These are phyloP conservation scores for Acrobasis consociella DNA, from an alignment of 2,888 invertebrate species.

Conservation along the genomic window DNA sequence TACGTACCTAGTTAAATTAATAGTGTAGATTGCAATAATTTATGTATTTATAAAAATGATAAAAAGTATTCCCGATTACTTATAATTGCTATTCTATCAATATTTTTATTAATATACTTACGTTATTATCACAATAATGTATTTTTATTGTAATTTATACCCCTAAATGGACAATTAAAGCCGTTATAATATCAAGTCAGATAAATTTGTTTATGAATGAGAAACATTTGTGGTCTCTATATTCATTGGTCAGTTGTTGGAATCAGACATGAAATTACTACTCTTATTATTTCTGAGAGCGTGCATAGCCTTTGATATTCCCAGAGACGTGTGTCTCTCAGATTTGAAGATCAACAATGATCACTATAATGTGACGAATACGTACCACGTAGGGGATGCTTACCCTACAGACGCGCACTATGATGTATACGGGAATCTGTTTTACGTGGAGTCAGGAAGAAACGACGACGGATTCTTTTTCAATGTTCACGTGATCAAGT, in stretches of 20 bases:
- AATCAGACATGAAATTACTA: conserved; percentile 38
- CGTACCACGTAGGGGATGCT: conserved; percentile 51
- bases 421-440: conserved; percentile 63
- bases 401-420: conserved; percentile 65
- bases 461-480: conserved; percentile 55
- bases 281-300: conserved; percentile 38
- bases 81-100: neutral
- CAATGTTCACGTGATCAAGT: conserved; percentile 55
- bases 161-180: conserved; percentile 1
- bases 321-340: conserved; percentile 47
- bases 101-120: conserved; percentile 18
- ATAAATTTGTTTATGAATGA: conserved; percentile 11
- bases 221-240: neutral
- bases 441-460: conserved; percentile 57
- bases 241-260: neutral
- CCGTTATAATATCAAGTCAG: neutral
- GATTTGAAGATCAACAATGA: conserved; percentile 60
- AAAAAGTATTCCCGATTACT: conserved; percentile 6
- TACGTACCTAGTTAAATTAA: neutral
- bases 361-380: conserved; percentile 51
- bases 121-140: conserved; percentile 20
- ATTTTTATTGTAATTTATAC: conserved; percentile 3
- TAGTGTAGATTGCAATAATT: neutral
- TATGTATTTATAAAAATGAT: conserved; percentile 4
- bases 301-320: conserved; percentile 58